Conservation (phyloP, 2,797 vertebrate species). For the Antrozous pallidus region DNA sequence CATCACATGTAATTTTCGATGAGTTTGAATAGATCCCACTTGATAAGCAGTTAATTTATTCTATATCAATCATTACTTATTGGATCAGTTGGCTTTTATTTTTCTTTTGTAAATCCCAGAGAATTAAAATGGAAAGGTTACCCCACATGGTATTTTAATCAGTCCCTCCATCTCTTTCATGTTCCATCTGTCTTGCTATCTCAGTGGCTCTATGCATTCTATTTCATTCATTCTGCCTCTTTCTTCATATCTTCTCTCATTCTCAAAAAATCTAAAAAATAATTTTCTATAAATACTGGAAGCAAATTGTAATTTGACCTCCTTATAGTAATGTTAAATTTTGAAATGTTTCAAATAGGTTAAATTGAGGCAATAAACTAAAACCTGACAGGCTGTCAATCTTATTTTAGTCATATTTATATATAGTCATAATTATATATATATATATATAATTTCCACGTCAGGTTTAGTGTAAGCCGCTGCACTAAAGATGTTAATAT, state of each 20-base stretch:
- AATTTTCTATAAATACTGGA: background rate
- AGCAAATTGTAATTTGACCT: conserved; percentile 7
- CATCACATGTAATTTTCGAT: background rate
- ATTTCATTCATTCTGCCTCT: background rate
- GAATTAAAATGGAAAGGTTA: background rate
- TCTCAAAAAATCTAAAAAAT: background rate
- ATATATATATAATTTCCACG: too few species aligned
- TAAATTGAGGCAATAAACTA: background rate
- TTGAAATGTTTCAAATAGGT: background rate
- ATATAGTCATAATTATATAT: too few species aligned
- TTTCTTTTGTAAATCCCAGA: background rate
- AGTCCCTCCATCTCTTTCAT: background rate
- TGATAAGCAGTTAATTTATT: background rate
- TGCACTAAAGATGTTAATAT: background rate
- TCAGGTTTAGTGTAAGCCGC: background rate
- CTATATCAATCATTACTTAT: background rate
- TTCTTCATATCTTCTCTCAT: background rate
- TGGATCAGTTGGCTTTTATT: background rate
- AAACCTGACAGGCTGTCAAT: background rate
- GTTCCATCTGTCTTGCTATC: background rate
- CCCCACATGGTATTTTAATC: background rate
- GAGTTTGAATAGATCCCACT: background rate
- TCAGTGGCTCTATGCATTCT: background rate
- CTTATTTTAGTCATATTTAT: background rate
- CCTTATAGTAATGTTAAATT: background rate